Evolutionary conservation across 2,888 invertebrate species (phyloP), one percentile per base, ranked within the genome.

Genomic region (Limnephilus rhombicus): DNA sequence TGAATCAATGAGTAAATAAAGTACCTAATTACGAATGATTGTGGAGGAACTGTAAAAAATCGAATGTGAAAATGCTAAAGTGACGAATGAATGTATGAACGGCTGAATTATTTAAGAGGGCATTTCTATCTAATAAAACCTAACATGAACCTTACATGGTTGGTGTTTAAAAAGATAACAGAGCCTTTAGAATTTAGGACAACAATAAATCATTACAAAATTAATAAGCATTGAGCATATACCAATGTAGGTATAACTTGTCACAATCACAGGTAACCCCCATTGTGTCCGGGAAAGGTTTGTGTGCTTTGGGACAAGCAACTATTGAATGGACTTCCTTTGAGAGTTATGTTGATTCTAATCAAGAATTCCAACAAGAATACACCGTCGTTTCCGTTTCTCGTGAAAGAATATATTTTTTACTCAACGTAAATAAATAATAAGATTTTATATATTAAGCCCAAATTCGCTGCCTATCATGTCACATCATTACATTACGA

Each of bases 291-390:
- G 7, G 53, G 24, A 13, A 80, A 86, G 86, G 24, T 34, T 41
- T 80, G 37, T 80, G 41, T 89, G 12, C 80, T 37, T 45, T 13
- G 80, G 88, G 88, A 89, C 24, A 89, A 89, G 68, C 80, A 80
- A 80, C 34, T 13, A 80, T 80, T 37, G 34, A n/a, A 89, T 37
- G 88, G n/a, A 89, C 88, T 89, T 89, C 80, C 88, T 80, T 80
- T 68, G n/a, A 37, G 88, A 89, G 18, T 13, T 34, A 53, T 68
- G 80, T 89, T 89, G 88, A 89, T 89, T 80, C 88, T 89, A 80
- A 80, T 89, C 88, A 37, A 80, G 29, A 18, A 34, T 82, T 82
- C 82, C 68, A n/a, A 37, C 34, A 82, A 82, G 31, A 37, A 83
- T 83, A 37, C 37, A 34, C 31, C 9, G 34, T 18, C 83, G 83